phyloP scores from a whole-genome alignment of 1,140 invertebrate species.

The Drosophila mauritiana region DNA sequence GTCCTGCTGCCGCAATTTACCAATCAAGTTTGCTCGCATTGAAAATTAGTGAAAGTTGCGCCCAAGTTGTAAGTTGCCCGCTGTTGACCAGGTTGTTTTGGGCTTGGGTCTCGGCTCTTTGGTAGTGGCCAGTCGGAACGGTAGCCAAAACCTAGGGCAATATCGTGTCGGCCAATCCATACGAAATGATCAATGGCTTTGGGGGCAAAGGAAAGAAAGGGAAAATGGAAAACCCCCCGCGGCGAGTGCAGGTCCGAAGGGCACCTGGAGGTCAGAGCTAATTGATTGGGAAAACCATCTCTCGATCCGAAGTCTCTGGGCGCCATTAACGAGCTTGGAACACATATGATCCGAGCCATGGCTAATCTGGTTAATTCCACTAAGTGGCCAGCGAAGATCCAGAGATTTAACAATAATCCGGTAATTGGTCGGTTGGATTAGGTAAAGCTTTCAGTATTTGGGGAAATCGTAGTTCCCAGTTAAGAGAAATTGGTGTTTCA shows the following conservation, averaged over 20 bases:
- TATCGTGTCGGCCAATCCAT: slow-evolving; percentile 75
- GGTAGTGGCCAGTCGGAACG: slow-evolving; percentile 41
- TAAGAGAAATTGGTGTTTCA: slow-evolving; percentile 14
- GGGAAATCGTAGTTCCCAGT: slow-evolving; percentile 3
- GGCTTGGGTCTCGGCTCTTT: slow-evolving; percentile 7
- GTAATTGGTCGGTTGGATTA: slow-evolving; percentile 25
- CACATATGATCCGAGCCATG: slow-evolving; percentile 34
- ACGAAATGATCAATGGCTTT: slow-evolving; percentile 26
- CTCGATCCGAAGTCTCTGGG: slow-evolving; percentile 35
- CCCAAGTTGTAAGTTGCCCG: slow-evolving; percentile 36
- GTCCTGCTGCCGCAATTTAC: slow-evolving; percentile 63
- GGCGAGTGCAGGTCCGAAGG: slow-evolving; percentile 45
- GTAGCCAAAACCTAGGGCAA: slow-evolving; percentile 77
- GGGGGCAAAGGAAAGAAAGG: slow-evolving; percentile 10
- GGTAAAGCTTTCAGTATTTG: neutral
- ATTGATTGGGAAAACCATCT: slow-evolving; percentile 75
- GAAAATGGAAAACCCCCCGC: slow-evolving; percentile 26
- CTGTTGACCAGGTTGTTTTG: slow-evolving; percentile 22
- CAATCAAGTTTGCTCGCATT: slow-evolving; percentile 69
- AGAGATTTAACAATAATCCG: slow-evolving; percentile 38
- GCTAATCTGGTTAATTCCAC: slow-evolving; percentile 52
- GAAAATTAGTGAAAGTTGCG: slow-evolving; percentile 74
- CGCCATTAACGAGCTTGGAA: slow-evolving; percentile 30
- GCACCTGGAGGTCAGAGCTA: slow-evolving; percentile 68
- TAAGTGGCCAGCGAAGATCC: slow-evolving; percentile 35